A percentile compares a stretch with the other conserved stretches of the same genome.
Conservation (phyloP, 35 echinoderm and acorn worm genomes). For the Chiridota heheva region DNA sequence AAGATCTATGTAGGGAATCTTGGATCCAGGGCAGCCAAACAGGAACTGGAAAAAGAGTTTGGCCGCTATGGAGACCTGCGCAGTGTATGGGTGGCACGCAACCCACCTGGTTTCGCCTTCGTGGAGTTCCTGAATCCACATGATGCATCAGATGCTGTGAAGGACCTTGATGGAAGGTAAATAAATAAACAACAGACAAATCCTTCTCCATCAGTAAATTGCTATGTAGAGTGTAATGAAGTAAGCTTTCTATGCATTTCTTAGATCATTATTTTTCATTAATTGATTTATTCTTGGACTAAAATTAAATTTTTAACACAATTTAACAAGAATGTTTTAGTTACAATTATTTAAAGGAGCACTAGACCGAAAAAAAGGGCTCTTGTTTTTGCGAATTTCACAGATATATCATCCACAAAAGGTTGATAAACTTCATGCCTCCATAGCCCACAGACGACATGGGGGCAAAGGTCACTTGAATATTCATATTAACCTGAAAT, state of each 20-base stretch:
- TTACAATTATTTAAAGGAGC: neutral
- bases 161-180: conserved; percentile 74
- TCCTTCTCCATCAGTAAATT: too few species aligned
- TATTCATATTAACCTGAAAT: too few species aligned
- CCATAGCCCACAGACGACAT: too few species aligned
- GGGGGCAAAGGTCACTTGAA: too few species aligned
- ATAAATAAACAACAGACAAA: neutral
- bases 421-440: too few species aligned
- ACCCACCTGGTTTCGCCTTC: conserved; percentile 93
- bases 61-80: conserved; percentile 56
- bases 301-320: neutral
- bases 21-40: conserved; percentile 71
- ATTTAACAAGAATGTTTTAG: too few species aligned
- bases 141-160: conserved; percentile 70
- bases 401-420: too few species aligned
- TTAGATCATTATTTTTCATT: too few species aligned
- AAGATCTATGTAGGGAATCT: conserved; percentile 93
- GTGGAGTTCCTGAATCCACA: conserved; percentile 75
- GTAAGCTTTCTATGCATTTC: neutral
- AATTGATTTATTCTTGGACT: neutral
- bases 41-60: conserved; percentile 84
- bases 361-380: too few species aligned
- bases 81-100: conserved; percentile 93
- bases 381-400: too few species aligned
- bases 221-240: too few species aligned